Base-by-base conservation (phyloP, 37 sponge, comb jelly and placozoan genomes). In the Dysidea cf. avara region DNA sequence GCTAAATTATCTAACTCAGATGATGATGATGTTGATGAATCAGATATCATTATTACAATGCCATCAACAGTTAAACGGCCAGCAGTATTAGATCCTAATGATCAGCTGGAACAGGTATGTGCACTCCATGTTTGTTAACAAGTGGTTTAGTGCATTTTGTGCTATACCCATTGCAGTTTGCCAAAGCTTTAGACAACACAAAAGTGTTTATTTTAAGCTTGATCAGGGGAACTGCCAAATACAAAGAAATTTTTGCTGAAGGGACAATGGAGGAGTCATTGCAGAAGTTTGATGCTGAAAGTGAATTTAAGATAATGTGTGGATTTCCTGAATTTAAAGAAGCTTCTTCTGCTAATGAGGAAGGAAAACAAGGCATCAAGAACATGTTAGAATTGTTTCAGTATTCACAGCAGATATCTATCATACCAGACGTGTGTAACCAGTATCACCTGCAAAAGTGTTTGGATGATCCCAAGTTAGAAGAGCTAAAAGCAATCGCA, bases 161-260 rank as follows among this genome's bases (percentile, higher is more conserved):
- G n/a, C n/a, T n/a, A n/a, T n/a, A n/a, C n/a, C n/a, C n/a, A 43
- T 9, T 43, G 46, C 9, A 43, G 46, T 43, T 81, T 5, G 35
- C 25, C 28, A 51, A 32, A 20, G 43, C 75, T 21, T 31, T 82
- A 13, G 61, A 55, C n/a, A 26, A 20, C 32, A 63, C 46, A n/a
- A 75, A 61, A 5, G 54, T 43, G 1, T 53, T 86, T 0, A 56
- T 86, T 56, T 36, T 39, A 0, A 84, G 64, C 59, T 26, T 84
- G 1, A 63, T 84, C 29, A 21, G 53, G 26, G 87, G 87, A 33
- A 76, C 50, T 2, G 87, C 76, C 13, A 76, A 75, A 18, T 86
- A 86, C 51, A 31, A 64, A 48, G 81, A 86, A 31, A 75, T 86
- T 25, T 54, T 80, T 50, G 86, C 86, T 5, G 76, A 74, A 3